Evolutionary conservation across 2,888 invertebrate species (phyloP).

Genomic region (Loripinus fragilis): DNA sequence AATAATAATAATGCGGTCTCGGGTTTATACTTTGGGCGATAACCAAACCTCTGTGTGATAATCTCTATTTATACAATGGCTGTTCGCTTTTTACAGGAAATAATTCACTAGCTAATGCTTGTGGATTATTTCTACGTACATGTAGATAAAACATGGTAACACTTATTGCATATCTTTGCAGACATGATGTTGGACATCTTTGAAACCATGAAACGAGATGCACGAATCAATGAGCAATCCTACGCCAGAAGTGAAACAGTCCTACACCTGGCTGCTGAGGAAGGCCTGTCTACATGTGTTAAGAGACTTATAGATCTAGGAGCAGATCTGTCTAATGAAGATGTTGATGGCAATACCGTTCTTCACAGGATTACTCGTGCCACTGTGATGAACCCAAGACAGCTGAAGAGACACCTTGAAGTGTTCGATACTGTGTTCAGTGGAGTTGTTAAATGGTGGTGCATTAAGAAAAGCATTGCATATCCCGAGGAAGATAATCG

Average conservation of each 20-base stretch:
- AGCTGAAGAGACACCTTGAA: slow-evolving; percentile 55
- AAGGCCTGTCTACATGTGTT: slow-evolving; percentile 61
- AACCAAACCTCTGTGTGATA: too few relatives aligned
- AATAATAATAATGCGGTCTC: too few relatives aligned
- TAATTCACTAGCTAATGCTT: too few relatives aligned
- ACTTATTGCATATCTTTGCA: background rate
- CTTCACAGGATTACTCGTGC: slow-evolving; percentile 74
- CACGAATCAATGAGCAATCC: slow-evolving; percentile 74
- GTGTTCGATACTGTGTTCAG: slow-evolving; percentile 66
- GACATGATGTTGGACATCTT: slow-evolving; percentile 76
- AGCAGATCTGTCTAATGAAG: slow-evolving; percentile 66
- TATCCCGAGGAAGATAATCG: slow-evolving; percentile 70
- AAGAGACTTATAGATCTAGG: slow-evolving; percentile 60
- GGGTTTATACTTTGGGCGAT: too few relatives aligned
- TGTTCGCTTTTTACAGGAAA: too few relatives aligned
- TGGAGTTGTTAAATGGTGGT: slow-evolving; percentile 76
- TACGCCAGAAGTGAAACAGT: slow-evolving; percentile 63
- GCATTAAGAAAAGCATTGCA: slow-evolving; percentile 65
- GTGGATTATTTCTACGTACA: too few relatives aligned
- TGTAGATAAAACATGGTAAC: too few relatives aligned
- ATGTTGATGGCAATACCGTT: slow-evolving; percentile 75
- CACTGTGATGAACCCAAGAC: slow-evolving; percentile 55
- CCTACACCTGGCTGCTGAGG: slow-evolving; percentile 71
- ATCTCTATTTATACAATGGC: too few relatives aligned
- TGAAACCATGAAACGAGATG: slow-evolving; percentile 74